These are phyloP conservation scores for Oryzias dopingdopingensis DNA, from an alignment of 2,797 vertebrate species.

Conservation along the genomic window DNA sequence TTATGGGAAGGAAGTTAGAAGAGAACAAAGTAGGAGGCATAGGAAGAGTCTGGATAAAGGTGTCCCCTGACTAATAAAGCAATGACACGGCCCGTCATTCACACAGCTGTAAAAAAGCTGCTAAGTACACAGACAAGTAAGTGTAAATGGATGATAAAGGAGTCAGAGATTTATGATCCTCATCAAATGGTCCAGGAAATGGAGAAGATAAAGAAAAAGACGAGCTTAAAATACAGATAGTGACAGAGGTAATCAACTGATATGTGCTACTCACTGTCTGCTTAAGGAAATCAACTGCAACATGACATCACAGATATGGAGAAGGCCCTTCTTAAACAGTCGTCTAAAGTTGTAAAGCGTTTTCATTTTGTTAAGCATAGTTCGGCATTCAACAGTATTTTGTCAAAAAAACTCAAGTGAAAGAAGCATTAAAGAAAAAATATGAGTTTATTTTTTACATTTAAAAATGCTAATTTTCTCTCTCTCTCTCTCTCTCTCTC, in stretches of 20 bases:
- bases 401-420: no score
- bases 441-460: no score
- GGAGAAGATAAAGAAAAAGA: slow-evolving; percentile 6
- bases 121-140: slow-evolving; percentile 24
- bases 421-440: no score
- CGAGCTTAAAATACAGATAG: neutral
- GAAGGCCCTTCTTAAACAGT: no score
- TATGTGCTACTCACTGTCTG: no score
- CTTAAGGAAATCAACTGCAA: no score
- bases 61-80: slow-evolving; percentile 33
- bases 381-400: no score
- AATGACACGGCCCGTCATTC: slow-evolving; percentile 51
- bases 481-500: no score
- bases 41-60: slow-evolving; percentile 47
- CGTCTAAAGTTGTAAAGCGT: no score
- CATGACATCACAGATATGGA: no score
- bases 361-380: no score
- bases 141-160: slow-evolving; percentile 34
- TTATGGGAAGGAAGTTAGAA: slow-evolving; percentile 59
- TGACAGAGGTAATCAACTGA: slow-evolving; percentile 10
- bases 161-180: slow-evolving; percentile 1
- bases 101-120: slow-evolving; percentile 49
- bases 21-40: slow-evolving; percentile 46
- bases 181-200: slow-evolving; percentile 13
- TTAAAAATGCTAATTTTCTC: no score